Evolutionary conservation across 2,888 invertebrate genomes (phyloP), one percentile per base, ranked within the genome.

Genomic region (Euplagia quadripunctaria): DNA sequence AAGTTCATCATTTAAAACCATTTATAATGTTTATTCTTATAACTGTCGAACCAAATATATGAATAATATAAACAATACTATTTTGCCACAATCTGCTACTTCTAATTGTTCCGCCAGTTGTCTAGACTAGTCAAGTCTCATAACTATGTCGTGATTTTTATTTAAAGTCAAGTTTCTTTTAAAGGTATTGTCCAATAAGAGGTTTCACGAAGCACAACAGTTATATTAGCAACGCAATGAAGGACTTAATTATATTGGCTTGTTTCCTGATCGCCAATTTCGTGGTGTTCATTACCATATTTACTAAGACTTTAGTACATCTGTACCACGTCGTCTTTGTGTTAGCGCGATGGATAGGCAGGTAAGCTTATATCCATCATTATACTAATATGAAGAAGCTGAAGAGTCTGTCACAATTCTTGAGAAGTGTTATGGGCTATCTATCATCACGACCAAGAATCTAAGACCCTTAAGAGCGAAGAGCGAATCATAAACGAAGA

Each of bases 181-280:
- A 43, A 71, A 91, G 91, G 70, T 87, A 91, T 72, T 90, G 91
- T 52, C 82, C 83, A 0, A 75, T 88, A 31, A 83, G 86, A 2
- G 82, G 85, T 0, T 77, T 69, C 20, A n/a, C 70, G 0, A 81
- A 70, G 8, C 75, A 78, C 6, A 82, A 80, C 20, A 83, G 79
- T 70, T 79, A 80, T 52, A 51, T 87, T 9, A 70, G 66, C 11
- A 79, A 75, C 52, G 75, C 84, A 0, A 3, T 85, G 7, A 84
- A 80, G 17, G 89, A 90, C 68, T 12, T 89, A 11, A 5, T 84
- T 5, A 73, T 88, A 4, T 72, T 91, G 4, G 5, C 78, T 0
- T 90, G 86, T 65, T 91, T 91, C 74, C 17, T 90, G 6, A 3
- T 88, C 7, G 87, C 91, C 4, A 91, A 90, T 75, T 83, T 86